These are phyloP conservation scores for Tubiluchus corallicola DNA, from an alignment of 2,888 invertebrate genomes.

Conservation along the genomic window DNA sequence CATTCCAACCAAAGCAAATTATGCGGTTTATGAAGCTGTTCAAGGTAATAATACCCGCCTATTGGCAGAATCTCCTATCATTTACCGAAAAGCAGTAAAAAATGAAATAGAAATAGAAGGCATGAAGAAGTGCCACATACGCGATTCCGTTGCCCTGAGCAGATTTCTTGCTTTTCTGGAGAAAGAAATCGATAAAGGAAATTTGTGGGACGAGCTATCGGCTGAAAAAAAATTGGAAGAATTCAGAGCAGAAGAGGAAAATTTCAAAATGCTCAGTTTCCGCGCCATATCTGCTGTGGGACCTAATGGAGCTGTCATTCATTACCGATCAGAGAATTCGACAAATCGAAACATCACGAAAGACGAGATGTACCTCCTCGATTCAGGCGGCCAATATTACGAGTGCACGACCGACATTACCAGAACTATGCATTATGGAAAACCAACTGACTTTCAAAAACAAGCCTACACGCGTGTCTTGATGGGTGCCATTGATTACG, in stretches of 20 bases:
- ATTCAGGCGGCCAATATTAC: conserved; percentile 19
- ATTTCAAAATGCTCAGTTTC: conserved; percentile 26
- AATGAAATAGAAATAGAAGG: conserved; percentile 48
- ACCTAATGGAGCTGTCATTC: conserved; percentile 26
- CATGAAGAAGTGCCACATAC: conserved; percentile 42
- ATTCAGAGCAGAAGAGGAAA: conserved; percentile 16
- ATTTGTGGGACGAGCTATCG: conserved; percentile 14
- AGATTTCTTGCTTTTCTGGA: conserved; percentile 41
- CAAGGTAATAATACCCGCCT: no score
- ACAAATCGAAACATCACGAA: conserved; percentile 27
- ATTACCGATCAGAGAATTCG: conserved; percentile 20
- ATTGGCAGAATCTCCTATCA: no score
- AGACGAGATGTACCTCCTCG: conserved; percentile 16
- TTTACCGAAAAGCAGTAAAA: no score
- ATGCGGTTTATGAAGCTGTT: conserved; percentile 11
- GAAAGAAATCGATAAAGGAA: conserved; percentile 31
- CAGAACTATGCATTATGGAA: conserved; percentile 26
- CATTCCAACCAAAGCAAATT: no score
- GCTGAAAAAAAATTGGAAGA: conserved; percentile 11
- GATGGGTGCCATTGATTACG: conserved; percentile 24
- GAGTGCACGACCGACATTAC: no score
- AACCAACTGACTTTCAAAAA: conserved; percentile 25
- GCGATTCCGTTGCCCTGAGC: conserved; percentile 50
- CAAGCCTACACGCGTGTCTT: conserved; percentile 25
- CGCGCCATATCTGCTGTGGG: conserved; percentile 24